Conservation (phyloP, 1,140 invertebrate species). For the Coenobita brevimanus region DNA sequence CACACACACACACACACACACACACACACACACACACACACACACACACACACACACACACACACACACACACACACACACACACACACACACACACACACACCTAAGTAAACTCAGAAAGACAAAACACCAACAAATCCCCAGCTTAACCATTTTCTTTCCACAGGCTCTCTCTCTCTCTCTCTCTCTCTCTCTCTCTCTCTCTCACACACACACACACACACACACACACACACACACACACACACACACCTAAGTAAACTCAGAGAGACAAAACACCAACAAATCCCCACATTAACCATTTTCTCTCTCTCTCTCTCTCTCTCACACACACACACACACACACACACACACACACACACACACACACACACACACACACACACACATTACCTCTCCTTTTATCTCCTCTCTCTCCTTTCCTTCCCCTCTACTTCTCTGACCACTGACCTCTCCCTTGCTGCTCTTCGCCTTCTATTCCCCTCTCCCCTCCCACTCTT, state of each 20-base stretch:
- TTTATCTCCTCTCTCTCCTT: background rate
- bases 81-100: background rate
- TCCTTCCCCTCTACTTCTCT: background rate
- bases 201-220: background rate
- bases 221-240: background rate
- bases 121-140: background rate
- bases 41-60: too few relatives aligned
- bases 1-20: too few relatives aligned
- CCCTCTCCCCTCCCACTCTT: background rate
- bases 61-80: background rate
- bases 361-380: background rate
- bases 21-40: too few relatives aligned
- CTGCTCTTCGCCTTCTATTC: background rate
- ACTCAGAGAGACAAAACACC: background rate
- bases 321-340: background rate
- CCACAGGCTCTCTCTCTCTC: too few relatives aligned
- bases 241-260: background rate
- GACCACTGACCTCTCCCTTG: background rate
- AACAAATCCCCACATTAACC: background rate
- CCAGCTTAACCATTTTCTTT: too few relatives aligned
- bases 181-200: constrained; percentile 1
- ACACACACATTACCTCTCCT: too few relatives aligned
- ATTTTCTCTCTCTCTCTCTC: too few relatives aligned
- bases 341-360: background rate
- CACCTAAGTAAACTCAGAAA: background rate